Conservation (phyloP, 53 echinoderm and acorn worm genomes). For the Echinometra lucunter region DNA sequence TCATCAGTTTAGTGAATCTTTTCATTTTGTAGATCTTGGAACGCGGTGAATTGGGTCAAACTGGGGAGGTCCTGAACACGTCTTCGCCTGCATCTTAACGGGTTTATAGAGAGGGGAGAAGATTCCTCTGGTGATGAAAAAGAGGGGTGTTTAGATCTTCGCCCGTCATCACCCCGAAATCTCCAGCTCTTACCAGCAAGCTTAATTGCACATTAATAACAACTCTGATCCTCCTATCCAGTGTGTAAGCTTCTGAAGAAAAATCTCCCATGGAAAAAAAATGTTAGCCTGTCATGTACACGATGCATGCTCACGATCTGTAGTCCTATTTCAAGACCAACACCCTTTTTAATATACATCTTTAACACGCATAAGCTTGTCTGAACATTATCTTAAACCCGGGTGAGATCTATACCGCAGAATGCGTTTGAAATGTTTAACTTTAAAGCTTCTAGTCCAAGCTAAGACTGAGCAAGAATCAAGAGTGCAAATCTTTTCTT, state of each 20-base stretch:
- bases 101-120: neutral
- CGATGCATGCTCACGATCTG: neutral
- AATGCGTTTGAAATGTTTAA: neutral
- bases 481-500: neutral
- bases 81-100: neutral
- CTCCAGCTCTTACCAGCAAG: constrained; percentile 48
- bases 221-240: constrained; percentile 43
- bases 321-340: neutral
- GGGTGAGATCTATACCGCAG: neutral
- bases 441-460: neutral
- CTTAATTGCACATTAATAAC: constrained; percentile 70
- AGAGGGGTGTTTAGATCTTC: constrained; percentile 47
- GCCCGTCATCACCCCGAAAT: constrained; percentile 32
- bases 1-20: constrained; percentile 25
- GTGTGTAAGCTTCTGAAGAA: neutral
- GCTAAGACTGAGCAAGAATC: neutral
- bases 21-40: neutral
- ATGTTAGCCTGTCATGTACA: neutral
- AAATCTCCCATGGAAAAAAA: neutral
- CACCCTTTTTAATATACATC: neutral
- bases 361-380: neutral
- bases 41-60: constrained; percentile 48
- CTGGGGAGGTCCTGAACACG: neutral
- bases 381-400: neutral
- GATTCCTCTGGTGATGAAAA: constrained; percentile 24